Conservation (phyloP, 2,888 invertebrate species). For the Oegoconia quadripuncta region DNA sequence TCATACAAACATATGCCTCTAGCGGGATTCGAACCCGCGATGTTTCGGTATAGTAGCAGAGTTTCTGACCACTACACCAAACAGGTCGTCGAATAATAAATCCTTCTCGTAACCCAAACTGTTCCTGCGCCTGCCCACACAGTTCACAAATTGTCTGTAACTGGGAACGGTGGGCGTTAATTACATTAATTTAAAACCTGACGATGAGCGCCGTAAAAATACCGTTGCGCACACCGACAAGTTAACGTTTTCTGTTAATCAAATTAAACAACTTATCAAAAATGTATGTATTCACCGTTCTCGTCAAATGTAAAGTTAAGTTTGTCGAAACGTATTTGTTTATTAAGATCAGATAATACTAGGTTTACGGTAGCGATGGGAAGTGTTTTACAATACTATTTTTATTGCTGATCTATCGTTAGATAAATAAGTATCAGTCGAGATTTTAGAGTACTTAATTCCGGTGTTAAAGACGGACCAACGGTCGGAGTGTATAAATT, state of each 20-base stretch:
- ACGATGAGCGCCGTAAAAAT: constrained; percentile 38
- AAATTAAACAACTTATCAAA: neutral
- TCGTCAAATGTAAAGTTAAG: constrained; percentile 1
- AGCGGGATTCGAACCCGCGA: too few relatives aligned
- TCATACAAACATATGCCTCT: too few relatives aligned
- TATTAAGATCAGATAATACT: constrained; percentile 38
- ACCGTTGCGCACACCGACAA: constrained; percentile 29
- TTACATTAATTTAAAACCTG: constrained; percentile 39
- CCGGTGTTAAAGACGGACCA: too few relatives aligned
- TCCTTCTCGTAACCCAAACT: neutral
- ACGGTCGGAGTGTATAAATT: neutral
- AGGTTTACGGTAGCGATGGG: constrained; percentile 39
- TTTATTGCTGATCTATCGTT: constrained; percentile 28
- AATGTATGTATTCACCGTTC: neutral
- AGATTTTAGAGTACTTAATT: constrained; percentile 10
- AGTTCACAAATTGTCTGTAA: constrained; percentile 7
- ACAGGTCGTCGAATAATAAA: neutral
- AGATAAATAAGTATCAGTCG: constrained; percentile 6
- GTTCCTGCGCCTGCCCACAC: constrained; percentile 8
- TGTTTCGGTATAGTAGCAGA: too few relatives aligned
- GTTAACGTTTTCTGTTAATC: constrained; percentile 1
- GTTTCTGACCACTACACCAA: too few relatives aligned
- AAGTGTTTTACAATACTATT: constrained; percentile 26
- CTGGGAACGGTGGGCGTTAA: constrained; percentile 44
- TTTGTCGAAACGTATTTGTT: constrained; percentile 31